phyloP scores from a whole-genome alignment of 2,113 vertebrate species.

The Protobothrops mucrosquamatus region DNA sequence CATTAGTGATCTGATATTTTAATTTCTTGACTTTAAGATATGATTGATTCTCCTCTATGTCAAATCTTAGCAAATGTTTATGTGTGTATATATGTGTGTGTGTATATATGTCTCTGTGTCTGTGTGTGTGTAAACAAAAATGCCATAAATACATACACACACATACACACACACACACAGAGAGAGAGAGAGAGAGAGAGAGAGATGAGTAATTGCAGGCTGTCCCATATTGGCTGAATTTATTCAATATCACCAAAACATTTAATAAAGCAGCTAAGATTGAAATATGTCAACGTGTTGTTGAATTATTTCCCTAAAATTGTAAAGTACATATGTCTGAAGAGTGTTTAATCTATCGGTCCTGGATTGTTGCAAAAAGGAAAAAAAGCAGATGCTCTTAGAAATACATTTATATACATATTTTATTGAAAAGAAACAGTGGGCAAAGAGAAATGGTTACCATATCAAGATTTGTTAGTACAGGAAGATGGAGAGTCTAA shows the following conservation, averaged over 20 bases:
- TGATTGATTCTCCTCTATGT: neutral
- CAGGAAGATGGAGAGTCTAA: neutral
- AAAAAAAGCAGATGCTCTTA: neutral
- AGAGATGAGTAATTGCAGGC: neutral
- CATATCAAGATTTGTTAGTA: neutral
- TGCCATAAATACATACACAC: neutral
- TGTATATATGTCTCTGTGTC: neutral
- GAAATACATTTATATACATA: neutral
- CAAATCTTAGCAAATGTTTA: no score
- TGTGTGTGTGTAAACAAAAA: neutral
- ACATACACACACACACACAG: neutral
- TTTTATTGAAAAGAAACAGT: neutral
- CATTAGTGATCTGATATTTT: neutral
- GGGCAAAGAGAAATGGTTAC: neutral
- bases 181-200: neutral
- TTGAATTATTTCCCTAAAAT: neutral
- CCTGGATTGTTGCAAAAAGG: neutral
- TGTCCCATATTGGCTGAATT: neutral
- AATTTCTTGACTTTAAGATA: neutral
- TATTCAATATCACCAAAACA: neutral
- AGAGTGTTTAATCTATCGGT: neutral
- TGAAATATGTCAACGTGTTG: neutral
- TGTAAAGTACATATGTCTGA: neutral
- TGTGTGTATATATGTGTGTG: no score
- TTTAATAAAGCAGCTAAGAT: neutral